These are phyloP conservation scores for Pseudochirops corinnae DNA, from an alignment of 2,797 vertebrate species.

Conservation along the genomic window DNA sequence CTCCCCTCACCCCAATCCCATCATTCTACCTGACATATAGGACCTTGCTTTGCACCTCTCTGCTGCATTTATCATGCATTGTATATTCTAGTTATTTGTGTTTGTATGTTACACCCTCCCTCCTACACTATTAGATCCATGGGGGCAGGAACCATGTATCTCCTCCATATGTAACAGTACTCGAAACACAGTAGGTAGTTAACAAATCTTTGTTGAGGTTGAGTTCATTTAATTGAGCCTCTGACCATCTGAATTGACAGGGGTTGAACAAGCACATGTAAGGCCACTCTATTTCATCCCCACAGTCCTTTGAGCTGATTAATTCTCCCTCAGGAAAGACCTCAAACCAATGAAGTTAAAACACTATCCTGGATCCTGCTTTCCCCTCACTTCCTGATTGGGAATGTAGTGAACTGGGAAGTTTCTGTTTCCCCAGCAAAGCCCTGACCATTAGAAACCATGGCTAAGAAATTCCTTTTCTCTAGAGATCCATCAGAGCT, in stretches of 20 bases:
- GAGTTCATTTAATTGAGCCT: constrained; percentile 2
- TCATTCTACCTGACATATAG: neutral
- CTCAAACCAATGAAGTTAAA: neutral
- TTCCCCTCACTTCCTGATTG: constrained; percentile 48
- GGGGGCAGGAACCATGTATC: neutral
- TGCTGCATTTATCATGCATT: neutral
- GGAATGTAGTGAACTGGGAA: neutral
- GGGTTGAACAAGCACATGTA: constrained; percentile 54
- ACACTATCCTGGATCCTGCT: constrained; percentile 31
- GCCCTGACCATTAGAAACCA: constrained; percentile 29
- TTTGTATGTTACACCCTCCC: neutral
- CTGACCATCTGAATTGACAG: constrained; percentile 40
- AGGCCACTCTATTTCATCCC: constrained; percentile 27
- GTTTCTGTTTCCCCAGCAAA: constrained; percentile 13
- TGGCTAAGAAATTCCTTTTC: neutral
- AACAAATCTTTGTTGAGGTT: neutral
- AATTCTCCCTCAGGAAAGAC: constrained; percentile 22
- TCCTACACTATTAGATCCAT: neutral
- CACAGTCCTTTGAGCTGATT: constrained; percentile 5
- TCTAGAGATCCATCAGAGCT: neutral
- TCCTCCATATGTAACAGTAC: neutral
- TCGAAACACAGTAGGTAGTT: neutral
- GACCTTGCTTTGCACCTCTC: constrained; percentile 6
- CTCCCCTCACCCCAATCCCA: neutral
- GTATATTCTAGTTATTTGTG: neutral